Evolutionary conservation across 2,113 vertebrate species (phyloP), one percentile per base, ranked within the genome.

Genomic region (Etheostoma cragini): DNA sequence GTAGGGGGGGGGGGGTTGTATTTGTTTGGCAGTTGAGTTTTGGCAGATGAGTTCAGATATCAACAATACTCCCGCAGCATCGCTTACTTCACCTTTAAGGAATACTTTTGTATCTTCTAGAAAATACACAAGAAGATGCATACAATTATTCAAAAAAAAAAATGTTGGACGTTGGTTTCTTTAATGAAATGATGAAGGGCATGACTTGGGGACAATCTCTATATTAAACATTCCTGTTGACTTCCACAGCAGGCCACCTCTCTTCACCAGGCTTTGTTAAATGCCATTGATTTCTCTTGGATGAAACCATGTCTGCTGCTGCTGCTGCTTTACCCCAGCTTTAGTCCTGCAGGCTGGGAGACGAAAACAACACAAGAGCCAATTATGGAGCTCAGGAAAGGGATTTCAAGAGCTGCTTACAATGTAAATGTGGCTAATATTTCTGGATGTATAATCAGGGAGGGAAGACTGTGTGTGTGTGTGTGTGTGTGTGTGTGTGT

Each of bases 221-320:
- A 10, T 67, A 30, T 17, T 53, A 21, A 64, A 70, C 65, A 50
- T 57, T 67, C 61, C 56, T 80, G 61, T 45, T 61, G 24, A 63
- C 69, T 8, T 66, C 73, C 60, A 50, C 63, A 62, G 30, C 5
- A 1, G 0, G 22, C 58, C 71, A 38, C 50, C n/a, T 45, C 50
- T 64, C 72, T 71, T 90, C 78, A 62, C 76, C 67, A 30, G 77
- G 56, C 47, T 58, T 54, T 87, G 89, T 3, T 56, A 90, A 82
- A 88, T 89, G 67, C 63, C 76, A 14, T 21, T 50, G 76, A 92
- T 88, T 92, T 89, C 76, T 89, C 87, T 74, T 76, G 16, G 49
- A 82, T 58, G 45, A 80, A 72, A 74, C 66, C 49, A 24, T 61
- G 5, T 17, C 53, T 24, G 38, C 42, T 62, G 54, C 73, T 62